Conservation (phyloP, 2,888 invertebrate genomes). For the Chelonus formosanus region DNA sequence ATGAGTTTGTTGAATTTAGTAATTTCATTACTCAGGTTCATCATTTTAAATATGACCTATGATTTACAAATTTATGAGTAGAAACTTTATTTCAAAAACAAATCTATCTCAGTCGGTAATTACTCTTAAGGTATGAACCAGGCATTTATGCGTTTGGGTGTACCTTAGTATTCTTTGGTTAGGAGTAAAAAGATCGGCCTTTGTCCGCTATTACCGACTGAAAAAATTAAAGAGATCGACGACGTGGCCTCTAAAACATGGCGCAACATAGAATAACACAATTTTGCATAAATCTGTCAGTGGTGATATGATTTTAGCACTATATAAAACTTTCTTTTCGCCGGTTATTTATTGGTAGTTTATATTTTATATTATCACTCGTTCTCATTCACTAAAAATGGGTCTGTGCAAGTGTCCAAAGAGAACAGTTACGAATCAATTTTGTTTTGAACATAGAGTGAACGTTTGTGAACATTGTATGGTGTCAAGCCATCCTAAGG, state of each 20-base stretch:
- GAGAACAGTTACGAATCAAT: conserved; percentile 95
- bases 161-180: no score
- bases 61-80: no score
- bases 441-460: conserved; percentile 98
- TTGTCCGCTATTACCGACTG: no score
- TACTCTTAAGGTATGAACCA: no score
- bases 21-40: no score
- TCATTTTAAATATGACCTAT: no score
- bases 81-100: no score
- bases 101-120: no score
- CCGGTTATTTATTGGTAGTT: not conserved
- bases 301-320: not conserved
- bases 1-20: no score
- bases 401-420: conserved; percentile 99
- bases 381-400: conserved; percentile 70
- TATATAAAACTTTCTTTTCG: not conserved
- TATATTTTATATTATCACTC: no score
- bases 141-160: no score
- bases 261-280: not conserved
- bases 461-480: conserved; percentile 99
- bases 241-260: conserved; percentile 10
- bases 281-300: not conserved
- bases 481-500: conserved; percentile 95
- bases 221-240: not conserved
- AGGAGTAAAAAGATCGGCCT: no score